A percentile compares a stretch with the other conserved stretches of the same genome.
phyloP scores from a whole-genome alignment of 2,113 vertebrate genomes.

The Nymphicus hollandicus region DNA sequence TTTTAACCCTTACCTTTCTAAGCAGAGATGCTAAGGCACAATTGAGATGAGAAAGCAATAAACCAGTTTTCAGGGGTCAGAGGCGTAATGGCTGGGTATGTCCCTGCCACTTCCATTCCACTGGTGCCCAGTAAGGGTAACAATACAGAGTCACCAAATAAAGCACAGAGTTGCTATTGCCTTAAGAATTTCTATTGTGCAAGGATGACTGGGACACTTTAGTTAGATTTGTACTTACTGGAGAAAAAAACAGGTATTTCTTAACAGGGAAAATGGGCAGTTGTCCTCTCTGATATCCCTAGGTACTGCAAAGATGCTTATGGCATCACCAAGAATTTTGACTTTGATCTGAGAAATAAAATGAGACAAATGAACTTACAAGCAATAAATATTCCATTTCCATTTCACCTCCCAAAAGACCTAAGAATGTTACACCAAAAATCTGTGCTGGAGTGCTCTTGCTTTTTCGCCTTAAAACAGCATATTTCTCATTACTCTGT shows the following conservation, averaged over 20 bases:
- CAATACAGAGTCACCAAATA: background rate
- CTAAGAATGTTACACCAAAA: background rate
- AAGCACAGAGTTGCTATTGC: background rate
- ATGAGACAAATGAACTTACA: background rate
- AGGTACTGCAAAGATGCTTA: background rate
- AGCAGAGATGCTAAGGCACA: background rate
- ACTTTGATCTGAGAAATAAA: background rate
- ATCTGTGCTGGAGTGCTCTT: background rate
- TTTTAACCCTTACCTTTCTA: background rate
- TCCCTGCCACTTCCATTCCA: too few species aligned
- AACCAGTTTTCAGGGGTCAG: background rate
- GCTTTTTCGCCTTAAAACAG: background rate
- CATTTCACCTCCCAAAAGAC: background rate
- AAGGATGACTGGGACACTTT: background rate
- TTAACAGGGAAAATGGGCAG: background rate
- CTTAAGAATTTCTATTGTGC: background rate
- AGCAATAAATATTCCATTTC: background rate
- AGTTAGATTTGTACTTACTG: background rate
- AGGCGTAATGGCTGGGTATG: accelerated
- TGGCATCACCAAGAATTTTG: background rate
- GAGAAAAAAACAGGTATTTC: background rate
- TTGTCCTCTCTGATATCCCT: background rate
- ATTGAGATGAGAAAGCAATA: background rate
- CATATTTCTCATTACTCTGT: background rate
- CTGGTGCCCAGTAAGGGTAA: accelerated